Base-by-base conservation (phyloP, 1,140 invertebrate species). In the Physella acuta region DNA sequence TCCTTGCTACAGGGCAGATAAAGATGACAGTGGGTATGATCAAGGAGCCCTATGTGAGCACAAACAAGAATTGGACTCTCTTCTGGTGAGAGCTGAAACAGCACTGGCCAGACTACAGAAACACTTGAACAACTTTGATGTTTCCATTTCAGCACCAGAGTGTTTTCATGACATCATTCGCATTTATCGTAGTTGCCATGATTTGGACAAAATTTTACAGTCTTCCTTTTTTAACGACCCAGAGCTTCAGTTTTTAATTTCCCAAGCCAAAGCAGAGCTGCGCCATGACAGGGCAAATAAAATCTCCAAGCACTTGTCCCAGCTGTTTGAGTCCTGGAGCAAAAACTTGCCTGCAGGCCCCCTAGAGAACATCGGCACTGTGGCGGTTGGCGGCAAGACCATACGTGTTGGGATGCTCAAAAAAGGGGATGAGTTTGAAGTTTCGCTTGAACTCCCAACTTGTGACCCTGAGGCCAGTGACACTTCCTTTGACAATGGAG, bases 191-290 rank as follows among this genome's bases (percentile, higher is more conserved):
- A 75, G 69, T 36, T 83, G 82, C 53, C 75, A 80, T 58, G 79
- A 84, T 63, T 69, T 81, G 53, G 84, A 85, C 71, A 84, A 79
- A 63, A 77, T 79, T 58, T 83, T 89, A 33, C 89, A 92, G 75
- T 76, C 79, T 2, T 75, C 69, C 17, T 79, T 75, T 60, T 81
- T 80, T 67, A 70, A 75, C 34, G 77, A 76, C 51, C 62, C 74
- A 8, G 76, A 77, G 44, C 68, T 82, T 31, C 59, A 69, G 33
- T 66, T 65, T 16, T 66, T 80, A 28, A 75, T 81, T 34, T 61
- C 71, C 1, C 66, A 75, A 53, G 72, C 79, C 3, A 75, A 76
- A 52, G 31, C 44, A 31, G 73, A 77, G 34, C 28, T 79, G 51
- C 73, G 71, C 30, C 73, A 71, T 53, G 77, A 78, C 71, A 80